Conservation (phyloP, 2,797 vertebrate genomes). For the Eospalax fontanierii region DNA sequence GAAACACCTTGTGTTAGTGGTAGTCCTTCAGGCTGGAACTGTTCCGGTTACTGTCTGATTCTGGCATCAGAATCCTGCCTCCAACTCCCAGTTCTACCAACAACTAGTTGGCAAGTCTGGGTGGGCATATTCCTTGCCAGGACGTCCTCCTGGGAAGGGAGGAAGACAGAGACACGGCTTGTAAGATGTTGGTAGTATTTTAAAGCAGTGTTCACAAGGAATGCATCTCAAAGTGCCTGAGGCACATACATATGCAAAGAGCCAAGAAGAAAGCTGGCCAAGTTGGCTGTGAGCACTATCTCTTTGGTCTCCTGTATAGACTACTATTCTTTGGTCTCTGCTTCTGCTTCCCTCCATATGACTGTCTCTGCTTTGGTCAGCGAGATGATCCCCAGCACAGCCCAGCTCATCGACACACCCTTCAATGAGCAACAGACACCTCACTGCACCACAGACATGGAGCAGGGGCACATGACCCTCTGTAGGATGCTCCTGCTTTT, state of each 20-base stretch:
- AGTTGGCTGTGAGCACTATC: not conserved
- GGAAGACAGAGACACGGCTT: not conserved
- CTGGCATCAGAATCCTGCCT: not conserved
- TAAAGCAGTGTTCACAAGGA: not conserved
- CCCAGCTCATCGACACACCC: not conserved
- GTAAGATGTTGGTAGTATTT: not conserved
- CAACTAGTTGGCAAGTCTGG: not conserved
- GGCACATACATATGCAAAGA: not conserved
- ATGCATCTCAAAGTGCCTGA: not conserved
- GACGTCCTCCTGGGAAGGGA: not conserved
- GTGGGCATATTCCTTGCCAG: not conserved
- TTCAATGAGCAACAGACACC: not conserved
- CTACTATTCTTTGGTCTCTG: not conserved
- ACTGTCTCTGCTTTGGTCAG: not conserved
- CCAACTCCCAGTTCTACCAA: not conserved
- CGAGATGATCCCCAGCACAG: not conserved
- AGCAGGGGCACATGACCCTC: fast-evolving
- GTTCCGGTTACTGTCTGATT: not conserved
- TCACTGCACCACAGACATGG: not conserved
- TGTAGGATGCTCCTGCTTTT: not conserved
- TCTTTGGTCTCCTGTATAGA: not conserved
- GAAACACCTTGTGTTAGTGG: fast-evolving
- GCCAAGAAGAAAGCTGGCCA: not conserved
- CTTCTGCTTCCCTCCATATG: not conserved
- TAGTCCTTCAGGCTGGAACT: not conserved